A percentile compares a stretch with the other conserved stretches of the same genome.
phyloP scores from a whole-genome alignment of 92 coral and sea anemone species.

The Zoanthus sansibaricus region DNA sequence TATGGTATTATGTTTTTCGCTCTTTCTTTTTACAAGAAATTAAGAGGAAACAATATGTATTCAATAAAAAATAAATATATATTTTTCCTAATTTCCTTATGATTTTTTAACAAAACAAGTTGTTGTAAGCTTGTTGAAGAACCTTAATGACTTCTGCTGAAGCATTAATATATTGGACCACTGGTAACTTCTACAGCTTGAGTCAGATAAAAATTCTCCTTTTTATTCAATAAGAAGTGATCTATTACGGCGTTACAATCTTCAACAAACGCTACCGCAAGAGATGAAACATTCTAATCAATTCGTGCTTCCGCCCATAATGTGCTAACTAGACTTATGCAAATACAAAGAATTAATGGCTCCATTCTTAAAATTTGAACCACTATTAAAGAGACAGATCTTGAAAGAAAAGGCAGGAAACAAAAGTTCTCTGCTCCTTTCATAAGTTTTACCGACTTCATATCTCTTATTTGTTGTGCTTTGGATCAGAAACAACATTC shows the following conservation, averaged over 20 bases:
- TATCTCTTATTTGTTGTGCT: background rate
- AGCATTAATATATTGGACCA: too few relatives aligned
- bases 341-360: slow-evolving; percentile 38
- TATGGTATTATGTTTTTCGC: background rate
- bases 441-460: background rate
- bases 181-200: too few relatives aligned
- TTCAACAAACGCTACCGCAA: slow-evolving; percentile 6
- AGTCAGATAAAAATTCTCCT: background rate
- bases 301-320: slow-evolving; percentile 31
- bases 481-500: background rate
- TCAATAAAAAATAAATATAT: background rate
- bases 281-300: slow-evolving; percentile 27
- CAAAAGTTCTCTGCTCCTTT: slow-evolving; percentile 8
- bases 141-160: background rate
- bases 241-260: background rate
- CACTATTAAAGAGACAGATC: slow-evolving; percentile 19
- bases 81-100: background rate
- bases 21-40: background rate
- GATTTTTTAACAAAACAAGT: background rate
- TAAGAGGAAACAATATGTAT: background rate
- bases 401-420: slow-evolving; percentile 40
- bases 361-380: slow-evolving; percentile 28
- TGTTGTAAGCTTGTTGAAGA: background rate
- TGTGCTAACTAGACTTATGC: slow-evolving; percentile 47
- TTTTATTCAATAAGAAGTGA: background rate